Conservation (phyloP, 2,797 vertebrate species). For the Acipenser transmontanus region DNA sequence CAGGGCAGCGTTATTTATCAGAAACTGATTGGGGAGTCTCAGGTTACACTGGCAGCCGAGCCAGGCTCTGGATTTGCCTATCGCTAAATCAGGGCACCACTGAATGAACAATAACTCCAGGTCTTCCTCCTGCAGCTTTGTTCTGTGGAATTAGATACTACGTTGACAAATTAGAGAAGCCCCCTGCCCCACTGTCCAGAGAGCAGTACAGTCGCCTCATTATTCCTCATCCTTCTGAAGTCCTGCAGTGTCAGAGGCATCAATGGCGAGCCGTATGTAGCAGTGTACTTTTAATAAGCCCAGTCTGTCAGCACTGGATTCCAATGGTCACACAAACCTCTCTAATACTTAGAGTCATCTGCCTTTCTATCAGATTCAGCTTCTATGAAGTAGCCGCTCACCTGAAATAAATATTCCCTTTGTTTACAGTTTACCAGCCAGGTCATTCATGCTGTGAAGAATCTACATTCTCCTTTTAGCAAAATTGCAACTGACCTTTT, state of each 20-base stretch:
- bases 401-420: constrained; percentile 58
- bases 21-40: constrained; percentile 50
- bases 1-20: constrained; percentile 57
- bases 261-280: constrained; percentile 47
- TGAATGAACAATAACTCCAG: constrained; percentile 70
- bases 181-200: constrained; percentile 38
- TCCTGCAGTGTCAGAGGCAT: constrained; percentile 34
- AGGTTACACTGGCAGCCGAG: constrained; percentile 57
- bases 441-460: constrained; percentile 14
- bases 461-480: constrained; percentile 27
- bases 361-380: constrained; percentile 46
- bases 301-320: constrained; percentile 68
- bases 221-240: constrained; percentile 58
- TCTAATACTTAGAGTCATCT: constrained; percentile 55
- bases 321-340: constrained; percentile 42
- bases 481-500: background rate
- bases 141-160: constrained; percentile 77
- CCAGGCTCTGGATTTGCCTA: constrained; percentile 43
- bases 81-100: constrained; percentile 51
- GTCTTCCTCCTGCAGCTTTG: constrained; percentile 70
- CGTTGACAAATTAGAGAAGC: constrained; percentile 74
- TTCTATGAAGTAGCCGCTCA: constrained; percentile 23
- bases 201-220: constrained; percentile 59
- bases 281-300: constrained; percentile 68
- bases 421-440: constrained; percentile 47